These are phyloP conservation scores for Opisthocomus hoazin DNA, from an alignment of 2,113 vertebrate genomes.

Conservation along the genomic window DNA sequence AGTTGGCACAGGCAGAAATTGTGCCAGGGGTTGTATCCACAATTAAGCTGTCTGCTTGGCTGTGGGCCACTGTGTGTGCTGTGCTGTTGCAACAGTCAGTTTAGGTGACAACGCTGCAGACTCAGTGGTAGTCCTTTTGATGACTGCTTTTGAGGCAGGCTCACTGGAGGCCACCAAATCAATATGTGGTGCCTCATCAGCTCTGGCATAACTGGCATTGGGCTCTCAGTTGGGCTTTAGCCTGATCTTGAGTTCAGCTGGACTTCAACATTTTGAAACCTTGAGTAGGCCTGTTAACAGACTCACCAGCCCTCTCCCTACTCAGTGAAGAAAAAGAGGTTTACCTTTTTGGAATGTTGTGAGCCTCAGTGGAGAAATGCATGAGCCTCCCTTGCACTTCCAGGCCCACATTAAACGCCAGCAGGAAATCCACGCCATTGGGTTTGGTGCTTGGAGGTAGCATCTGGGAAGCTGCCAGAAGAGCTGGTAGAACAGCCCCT, in stretches of 20 bases:
- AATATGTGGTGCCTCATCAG: background rate
- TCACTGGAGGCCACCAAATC: background rate
- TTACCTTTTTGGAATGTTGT: slow-evolving; percentile 85
- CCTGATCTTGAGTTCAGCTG: background rate
- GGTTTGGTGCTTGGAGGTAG: slow-evolving; percentile 73
- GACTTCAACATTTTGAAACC: background rate
- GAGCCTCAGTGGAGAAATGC: slow-evolving; percentile 84
- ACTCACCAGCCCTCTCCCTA: background rate
- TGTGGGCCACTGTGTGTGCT: background rate
- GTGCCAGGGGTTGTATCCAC: background rate
- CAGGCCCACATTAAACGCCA: slow-evolving; percentile 84
- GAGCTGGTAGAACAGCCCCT: slow-evolving; percentile 82
- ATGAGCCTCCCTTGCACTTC: slow-evolving; percentile 87
- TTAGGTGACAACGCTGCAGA: background rate
- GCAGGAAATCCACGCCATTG: slow-evolving; percentile 79
- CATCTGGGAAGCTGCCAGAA: slow-evolving; percentile 83
- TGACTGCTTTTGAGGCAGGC: background rate
- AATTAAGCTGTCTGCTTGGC: background rate
- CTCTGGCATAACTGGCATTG: background rate
- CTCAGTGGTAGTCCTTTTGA: background rate
- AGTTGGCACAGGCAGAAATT: background rate
- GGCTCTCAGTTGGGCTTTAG: background rate
- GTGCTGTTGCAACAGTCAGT: background rate
- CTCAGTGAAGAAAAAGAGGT: fast-evolving
- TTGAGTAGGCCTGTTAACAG: background rate